Evolutionary conservation across 64 coral and sea anemone species (phyloP).

Genomic region (Stichodactyla mertensii): DNA sequence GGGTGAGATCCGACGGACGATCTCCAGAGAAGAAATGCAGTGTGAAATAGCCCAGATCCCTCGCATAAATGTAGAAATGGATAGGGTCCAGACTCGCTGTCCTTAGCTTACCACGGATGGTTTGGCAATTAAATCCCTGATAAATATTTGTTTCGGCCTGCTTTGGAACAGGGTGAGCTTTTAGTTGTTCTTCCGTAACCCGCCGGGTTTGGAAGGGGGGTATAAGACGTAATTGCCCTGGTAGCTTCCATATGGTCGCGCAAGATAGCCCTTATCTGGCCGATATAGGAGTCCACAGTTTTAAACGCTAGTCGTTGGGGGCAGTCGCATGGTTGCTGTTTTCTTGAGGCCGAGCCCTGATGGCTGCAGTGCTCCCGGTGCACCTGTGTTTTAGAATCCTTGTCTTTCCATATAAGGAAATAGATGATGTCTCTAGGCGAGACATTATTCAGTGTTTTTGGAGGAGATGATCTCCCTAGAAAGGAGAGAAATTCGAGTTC

Average conservation of each 20-base stretch:
- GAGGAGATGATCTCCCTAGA: not conserved
- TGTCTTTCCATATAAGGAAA: not conserved
- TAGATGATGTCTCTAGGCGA: not conserved
- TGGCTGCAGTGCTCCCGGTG: not conserved
- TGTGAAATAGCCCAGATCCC: conserved; percentile 1
- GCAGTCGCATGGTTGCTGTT: not conserved
- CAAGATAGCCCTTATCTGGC: conserved; percentile 18
- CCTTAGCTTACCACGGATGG: not conserved
- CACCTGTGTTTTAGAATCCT: not conserved
- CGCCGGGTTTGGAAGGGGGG: not conserved
- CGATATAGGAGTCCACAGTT: conserved; percentile 17
- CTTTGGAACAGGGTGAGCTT: conserved; percentile 2
- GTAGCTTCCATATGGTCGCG: not conserved
- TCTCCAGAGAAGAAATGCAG: not conserved
- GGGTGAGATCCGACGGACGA: not conserved
- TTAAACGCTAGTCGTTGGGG: conserved; percentile 1
- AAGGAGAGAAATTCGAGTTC: not conserved
- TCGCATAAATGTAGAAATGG: not conserved
- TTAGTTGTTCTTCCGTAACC: conserved; percentile 17
- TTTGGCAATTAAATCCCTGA: not conserved
- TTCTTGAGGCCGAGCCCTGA: not conserved
- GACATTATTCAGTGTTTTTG: not conserved
- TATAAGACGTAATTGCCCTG: not conserved
- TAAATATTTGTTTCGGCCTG: conserved; percentile 17
- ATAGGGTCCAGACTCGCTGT: not conserved